A percentile compares a stretch with the other conserved stretches of the same genome.
phyloP scores from a whole-genome alignment of 2,113 vertebrate genomes.

The Anolis sagrei region DNA sequence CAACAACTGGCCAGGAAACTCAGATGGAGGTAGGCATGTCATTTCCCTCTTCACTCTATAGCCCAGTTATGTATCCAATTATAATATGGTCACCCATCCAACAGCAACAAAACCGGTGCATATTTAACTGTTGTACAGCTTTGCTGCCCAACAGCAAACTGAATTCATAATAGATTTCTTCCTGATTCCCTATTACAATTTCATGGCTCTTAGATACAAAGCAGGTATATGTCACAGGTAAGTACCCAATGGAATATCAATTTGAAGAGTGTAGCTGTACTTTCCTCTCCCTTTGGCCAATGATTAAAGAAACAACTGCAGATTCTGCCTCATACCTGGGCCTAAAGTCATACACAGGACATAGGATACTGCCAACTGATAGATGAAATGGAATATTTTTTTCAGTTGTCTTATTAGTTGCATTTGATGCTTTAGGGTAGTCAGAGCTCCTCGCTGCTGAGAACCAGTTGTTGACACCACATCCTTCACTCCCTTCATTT shows the following conservation, averaged over 20 bases:
- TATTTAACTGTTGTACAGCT: background rate
- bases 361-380: background rate
- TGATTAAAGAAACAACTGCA: conserved; percentile 10
- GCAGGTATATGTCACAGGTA: background rate
- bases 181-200: background rate
- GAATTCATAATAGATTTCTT: background rate
- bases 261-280: background rate
- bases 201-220: background rate
- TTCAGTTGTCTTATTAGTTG: background rate
- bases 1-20: too few species aligned
- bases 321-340: too few species aligned
- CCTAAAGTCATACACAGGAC: background rate
- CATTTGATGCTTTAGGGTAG: background rate
- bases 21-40: too few species aligned
- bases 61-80: background rate
- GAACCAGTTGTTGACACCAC: background rate
- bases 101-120: background rate
- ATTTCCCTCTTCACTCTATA: background rate
- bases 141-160: background rate
- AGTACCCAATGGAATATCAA: background rate
- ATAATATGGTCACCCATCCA: background rate
- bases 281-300: background rate
- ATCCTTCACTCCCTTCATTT: background rate
- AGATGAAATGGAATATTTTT: background rate
- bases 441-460: background rate